phyloP scores from a whole-genome alignment of 2,888 invertebrate genomes.

The Serrognathus titanus region DNA sequence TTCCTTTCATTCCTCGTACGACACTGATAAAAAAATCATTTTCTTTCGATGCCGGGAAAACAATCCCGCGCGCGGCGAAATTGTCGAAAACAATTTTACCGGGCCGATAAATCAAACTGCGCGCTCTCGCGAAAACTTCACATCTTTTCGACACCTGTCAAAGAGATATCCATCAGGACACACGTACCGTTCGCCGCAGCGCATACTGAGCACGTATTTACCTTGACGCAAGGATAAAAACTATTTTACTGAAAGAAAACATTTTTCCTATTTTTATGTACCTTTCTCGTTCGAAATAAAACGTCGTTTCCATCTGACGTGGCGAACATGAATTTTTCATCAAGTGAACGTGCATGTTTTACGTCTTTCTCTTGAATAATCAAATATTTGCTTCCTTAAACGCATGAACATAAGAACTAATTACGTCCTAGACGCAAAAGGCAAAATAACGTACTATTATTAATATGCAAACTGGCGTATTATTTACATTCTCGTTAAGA shows the following conservation, averaged over 20 bases:
- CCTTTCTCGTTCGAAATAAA: neutral
- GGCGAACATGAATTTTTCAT: too few relatives aligned
- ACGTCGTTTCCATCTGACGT: neutral
- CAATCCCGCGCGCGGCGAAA: too few relatives aligned
- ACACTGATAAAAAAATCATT: constrained; percentile 10
- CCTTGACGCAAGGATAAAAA: constrained; percentile 4
- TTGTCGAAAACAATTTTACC: constrained; percentile 23
- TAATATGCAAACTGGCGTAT: too few relatives aligned
- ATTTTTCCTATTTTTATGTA: neutral
- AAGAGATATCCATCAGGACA: constrained; percentile 20
- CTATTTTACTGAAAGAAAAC: neutral
- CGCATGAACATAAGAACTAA: too few relatives aligned
- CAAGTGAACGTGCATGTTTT: too few relatives aligned
- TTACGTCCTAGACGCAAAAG: too few relatives aligned
- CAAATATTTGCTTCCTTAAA: too few relatives aligned
- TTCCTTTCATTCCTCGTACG: constrained; percentile 2
- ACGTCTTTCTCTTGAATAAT: too few relatives aligned
- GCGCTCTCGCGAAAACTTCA: constrained; percentile 24
- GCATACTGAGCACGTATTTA: constrained; percentile 5
- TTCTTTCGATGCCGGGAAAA: constrained; percentile 1
- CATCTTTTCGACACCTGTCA: constrained; percentile 30
- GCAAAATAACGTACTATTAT: too few relatives aligned
- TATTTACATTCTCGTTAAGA: too few relatives aligned
- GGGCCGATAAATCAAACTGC: constrained; percentile 28
- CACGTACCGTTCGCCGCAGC: neutral